These are phyloP conservation scores for Gasterosteus nipponicus DNA, from an alignment of 2,113 vertebrate species.

Conservation along the genomic window DNA sequence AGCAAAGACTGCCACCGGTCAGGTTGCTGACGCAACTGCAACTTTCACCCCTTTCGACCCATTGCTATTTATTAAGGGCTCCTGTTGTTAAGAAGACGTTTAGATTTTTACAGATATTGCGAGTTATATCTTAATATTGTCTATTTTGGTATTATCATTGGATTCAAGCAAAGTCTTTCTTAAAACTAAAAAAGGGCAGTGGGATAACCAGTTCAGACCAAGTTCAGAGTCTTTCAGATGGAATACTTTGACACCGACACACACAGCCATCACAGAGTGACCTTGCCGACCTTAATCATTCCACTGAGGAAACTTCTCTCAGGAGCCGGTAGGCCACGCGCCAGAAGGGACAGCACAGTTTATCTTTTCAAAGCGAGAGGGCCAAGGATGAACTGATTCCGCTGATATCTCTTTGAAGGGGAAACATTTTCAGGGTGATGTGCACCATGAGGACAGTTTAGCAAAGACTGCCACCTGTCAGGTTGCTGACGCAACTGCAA, in stretches of 20 bases:
- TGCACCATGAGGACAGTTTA: background rate
- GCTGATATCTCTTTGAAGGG: slow-evolving; percentile 10
- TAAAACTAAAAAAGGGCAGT: too few species aligned
- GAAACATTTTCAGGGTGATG: slow-evolving; percentile 7
- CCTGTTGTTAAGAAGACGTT: background rate
- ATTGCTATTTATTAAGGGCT: background rate
- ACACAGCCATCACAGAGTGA: background rate
- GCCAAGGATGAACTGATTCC: slow-evolving; percentile 9
- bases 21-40: slow-evolving; percentile 23
- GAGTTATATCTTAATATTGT: background rate
- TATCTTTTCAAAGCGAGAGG: slow-evolving; percentile 19
- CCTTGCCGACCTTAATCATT: background rate
- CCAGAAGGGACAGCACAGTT: slow-evolving; percentile 22
- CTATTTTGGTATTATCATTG: background rate
- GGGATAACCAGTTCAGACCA: too few species aligned
- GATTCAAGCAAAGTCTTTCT: background rate
- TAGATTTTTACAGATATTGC: background rate
- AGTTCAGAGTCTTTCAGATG: background rate
- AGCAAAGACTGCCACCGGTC: slow-evolving; percentile 36
- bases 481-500: slow-evolving; percentile 23
- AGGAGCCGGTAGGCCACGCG: background rate
- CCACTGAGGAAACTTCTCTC: background rate
- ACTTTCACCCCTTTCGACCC: background rate
- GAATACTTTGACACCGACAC: background rate
- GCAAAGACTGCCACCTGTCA: slow-evolving; percentile 36